Evolutionary conservation across 2,888 invertebrate genomes (phyloP), one percentile per base, ranked within the genome.

Genomic region (Drosophila melanosoma): DNA sequence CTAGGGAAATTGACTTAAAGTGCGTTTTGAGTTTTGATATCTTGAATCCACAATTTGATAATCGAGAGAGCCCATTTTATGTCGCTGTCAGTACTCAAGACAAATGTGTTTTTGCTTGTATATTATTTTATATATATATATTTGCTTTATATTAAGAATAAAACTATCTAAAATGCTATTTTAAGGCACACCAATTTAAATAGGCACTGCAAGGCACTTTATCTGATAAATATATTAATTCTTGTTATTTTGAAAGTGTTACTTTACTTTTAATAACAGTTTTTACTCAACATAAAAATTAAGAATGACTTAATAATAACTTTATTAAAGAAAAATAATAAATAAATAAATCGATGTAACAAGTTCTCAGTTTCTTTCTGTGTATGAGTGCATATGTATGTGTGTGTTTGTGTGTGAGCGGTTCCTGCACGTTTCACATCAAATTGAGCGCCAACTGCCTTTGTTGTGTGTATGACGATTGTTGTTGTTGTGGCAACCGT

Each of bases 361-460:
- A 20, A 12, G 12, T 7, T 45, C 15, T 15, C 23, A 7, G 20
- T 12, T 45, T 45, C 23, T 23, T 15, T 4, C 45, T 15, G 49
- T 74, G 48, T 53, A 11, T 38, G 33, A 38, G 32, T n/a, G 2
- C 26, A 29, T 17, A 5, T 29, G 20, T 53, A 10, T 38, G 23
- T 26, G 33, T 74, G 66, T 29, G 20, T 53, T 7, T 38, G 23
- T 26, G 33, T 74, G 66, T 68, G 48, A 60, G 57, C 56, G 67
- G 76, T 85, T 84, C 80, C 80, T 83, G 83, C 86, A 86, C 86
- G 84, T 83, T 86, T 86, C 86, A 79, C 71, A 76, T 83, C 79
- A 84, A 84, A 84, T 84, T 84, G 86, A 86, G 84, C 84, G 86
- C 86, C 86, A 84, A 84, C 82, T 86, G 83, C 83, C 75, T 82